Conservation (phyloP, 2,888 invertebrate species). For the Beris chalybata region DNA sequence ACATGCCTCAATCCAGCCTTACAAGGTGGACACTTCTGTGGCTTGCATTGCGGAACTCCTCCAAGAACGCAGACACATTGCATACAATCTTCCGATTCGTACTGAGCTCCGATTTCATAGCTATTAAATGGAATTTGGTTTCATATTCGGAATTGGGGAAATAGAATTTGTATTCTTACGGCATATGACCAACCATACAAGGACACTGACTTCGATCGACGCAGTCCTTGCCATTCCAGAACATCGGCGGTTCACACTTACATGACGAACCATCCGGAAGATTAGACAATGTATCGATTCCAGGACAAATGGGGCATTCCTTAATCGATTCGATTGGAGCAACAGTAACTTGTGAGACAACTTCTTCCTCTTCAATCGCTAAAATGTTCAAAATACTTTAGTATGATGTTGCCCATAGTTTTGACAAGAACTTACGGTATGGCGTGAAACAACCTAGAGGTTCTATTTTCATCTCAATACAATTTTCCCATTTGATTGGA, state of each 20-base stretch:
- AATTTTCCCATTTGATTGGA: slow-evolving; percentile 72
- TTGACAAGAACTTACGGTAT: slow-evolving; percentile 61
- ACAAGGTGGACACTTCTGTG: slow-evolving; percentile 71
- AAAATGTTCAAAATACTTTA: slow-evolving; percentile 13
- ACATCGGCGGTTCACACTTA: slow-evolving; percentile 59
- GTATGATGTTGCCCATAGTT: not conserved
- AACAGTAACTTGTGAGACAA: slow-evolving; percentile 42
- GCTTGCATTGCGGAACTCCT: slow-evolving; percentile 70
- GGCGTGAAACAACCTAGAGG: slow-evolving; percentile 77
- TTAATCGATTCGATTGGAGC: slow-evolving; percentile 37
- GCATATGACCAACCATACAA: slow-evolving; percentile 70
- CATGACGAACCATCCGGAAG: slow-evolving; percentile 53
- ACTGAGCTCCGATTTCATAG: slow-evolving; percentile 72
- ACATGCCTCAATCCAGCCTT: slow-evolving; percentile 60
- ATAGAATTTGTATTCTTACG: slow-evolving; percentile 52
- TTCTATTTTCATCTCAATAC: slow-evolving; percentile 74
- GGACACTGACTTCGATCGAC: slow-evolving; percentile 74
- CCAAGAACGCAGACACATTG: slow-evolving; percentile 78
- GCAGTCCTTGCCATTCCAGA: slow-evolving; percentile 77
- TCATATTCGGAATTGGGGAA: not conserved
- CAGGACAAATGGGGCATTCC: slow-evolving; percentile 58
- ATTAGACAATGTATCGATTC: slow-evolving; percentile 49
- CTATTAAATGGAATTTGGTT: slow-evolving; percentile 51
- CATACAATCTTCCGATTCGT: slow-evolving; percentile 72
- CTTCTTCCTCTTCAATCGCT: slow-evolving; percentile 14